phyloP scores from a whole-genome alignment of 2,113 vertebrate genomes.

The Propithecus coquereli region DNA sequence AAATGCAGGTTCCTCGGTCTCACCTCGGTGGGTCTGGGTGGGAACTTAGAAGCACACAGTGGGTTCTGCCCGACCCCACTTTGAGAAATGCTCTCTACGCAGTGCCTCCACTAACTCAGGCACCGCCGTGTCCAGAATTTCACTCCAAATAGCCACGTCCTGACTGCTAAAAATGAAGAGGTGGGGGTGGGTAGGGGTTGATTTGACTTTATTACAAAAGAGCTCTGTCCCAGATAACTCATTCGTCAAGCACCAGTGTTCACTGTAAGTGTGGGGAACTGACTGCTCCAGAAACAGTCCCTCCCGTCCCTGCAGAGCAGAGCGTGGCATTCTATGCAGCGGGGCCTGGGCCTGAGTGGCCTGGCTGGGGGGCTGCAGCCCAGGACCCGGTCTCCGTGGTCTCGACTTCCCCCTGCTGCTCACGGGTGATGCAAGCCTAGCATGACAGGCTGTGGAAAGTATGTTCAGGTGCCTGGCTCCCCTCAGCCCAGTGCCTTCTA shows the following conservation, averaged over 20 bases:
- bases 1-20: not conserved
- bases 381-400: not conserved
- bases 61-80: not conserved
- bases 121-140: not conserved
- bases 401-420: not conserved
- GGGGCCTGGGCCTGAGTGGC: not conserved
- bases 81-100: not conserved
- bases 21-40: not conserved
- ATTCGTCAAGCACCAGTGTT: not conserved
- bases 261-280: not conserved
- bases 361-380: not conserved
- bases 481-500: conserved; percentile 54
- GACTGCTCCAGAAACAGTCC: not conserved
- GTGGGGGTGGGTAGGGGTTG: fast-evolving
- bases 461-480: conserved; percentile 69
- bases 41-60: not conserved
- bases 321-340: not conserved
- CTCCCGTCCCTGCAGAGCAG: not conserved
- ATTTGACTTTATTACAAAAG: not conserved
- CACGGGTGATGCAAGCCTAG: not conserved
- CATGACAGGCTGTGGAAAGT: conserved; percentile 70
- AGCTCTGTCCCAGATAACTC: not conserved
- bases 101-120: not conserved
- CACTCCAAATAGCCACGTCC: not conserved
- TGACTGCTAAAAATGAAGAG: not conserved